These are phyloP conservation scores for Epinephelus moara DNA, from an alignment of 2,113 vertebrate genomes.

Conservation along the genomic window DNA sequence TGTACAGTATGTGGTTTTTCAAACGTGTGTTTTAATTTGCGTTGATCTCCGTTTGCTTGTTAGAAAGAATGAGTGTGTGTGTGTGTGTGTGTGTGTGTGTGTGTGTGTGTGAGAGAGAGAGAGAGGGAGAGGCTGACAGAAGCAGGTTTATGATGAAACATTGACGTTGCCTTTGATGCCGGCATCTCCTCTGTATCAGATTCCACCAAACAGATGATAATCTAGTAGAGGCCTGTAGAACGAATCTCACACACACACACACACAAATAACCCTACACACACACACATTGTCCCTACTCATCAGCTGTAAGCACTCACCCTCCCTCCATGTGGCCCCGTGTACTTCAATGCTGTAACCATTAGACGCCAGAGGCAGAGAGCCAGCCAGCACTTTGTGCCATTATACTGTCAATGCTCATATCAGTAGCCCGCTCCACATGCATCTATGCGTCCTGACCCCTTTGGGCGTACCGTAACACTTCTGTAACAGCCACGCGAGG, in stretches of 20 bases:
- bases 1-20: constrained; percentile 1
- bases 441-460: constrained; percentile 14
- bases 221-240: constrained; percentile 29
- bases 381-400: constrained; percentile 32
- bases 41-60: constrained; percentile 23
- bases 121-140: constrained; percentile 26
- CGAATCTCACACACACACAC: neutral
- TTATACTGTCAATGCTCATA: constrained; percentile 58
- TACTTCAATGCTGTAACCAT: constrained; percentile 50
- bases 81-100: neutral
- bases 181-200: constrained; percentile 44
- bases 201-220: constrained; percentile 57
- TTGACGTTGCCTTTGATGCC: constrained; percentile 49
- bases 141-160: constrained; percentile 38
- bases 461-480: constrained; percentile 6
- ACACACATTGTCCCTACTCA: constrained; percentile 13
- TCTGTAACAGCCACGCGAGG: neutral
- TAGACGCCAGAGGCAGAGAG: constrained; percentile 48
- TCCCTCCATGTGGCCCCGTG: constrained; percentile 29
- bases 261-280: neutral
- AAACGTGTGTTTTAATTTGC: neutral
- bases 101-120: neutral
- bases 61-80: constrained; percentile 4
- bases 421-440: constrained; percentile 6
- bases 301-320: constrained; percentile 29